Evolutionary conservation across 2,113 vertebrate species (phyloP).

Genomic region (Pituophis catenifer): DNA sequence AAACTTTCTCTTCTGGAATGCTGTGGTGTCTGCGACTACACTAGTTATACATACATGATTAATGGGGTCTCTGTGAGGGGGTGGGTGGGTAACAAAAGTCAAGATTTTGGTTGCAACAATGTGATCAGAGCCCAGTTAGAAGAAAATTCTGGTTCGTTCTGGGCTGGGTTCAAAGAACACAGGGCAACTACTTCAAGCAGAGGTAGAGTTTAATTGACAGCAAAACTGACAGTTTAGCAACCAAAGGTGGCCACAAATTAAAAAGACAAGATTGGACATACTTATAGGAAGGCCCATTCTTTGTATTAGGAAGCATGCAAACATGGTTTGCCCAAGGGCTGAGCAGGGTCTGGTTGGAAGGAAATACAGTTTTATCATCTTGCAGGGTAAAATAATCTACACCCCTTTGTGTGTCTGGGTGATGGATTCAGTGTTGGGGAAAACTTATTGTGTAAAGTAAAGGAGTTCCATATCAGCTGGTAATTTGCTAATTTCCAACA

Average conservation of each 20-base stretch:
- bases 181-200: neutral
- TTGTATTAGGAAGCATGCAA: neutral
- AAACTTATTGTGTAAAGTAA: neutral
- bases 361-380: neutral
- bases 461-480: too few relatives aligned
- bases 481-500: too few relatives aligned
- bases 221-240: neutral
- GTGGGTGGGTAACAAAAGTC: neutral
- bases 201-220: neutral
- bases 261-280: neutral
- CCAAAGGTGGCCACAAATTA: neutral
- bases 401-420: neutral
- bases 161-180: neutral
- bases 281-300: neutral
- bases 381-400: neutral
- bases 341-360: neutral
- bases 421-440: neutral
- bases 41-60: neutral
- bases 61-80: neutral
- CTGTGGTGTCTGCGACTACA: neutral
- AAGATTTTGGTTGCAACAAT: neutral
- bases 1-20: neutral
- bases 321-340: neutral
- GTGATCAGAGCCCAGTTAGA: neutral
- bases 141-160: neutral